Evolutionary conservation across 2,797 vertebrate genomes (phyloP).

Genomic region (Tiaroga cobitis): DNA sequence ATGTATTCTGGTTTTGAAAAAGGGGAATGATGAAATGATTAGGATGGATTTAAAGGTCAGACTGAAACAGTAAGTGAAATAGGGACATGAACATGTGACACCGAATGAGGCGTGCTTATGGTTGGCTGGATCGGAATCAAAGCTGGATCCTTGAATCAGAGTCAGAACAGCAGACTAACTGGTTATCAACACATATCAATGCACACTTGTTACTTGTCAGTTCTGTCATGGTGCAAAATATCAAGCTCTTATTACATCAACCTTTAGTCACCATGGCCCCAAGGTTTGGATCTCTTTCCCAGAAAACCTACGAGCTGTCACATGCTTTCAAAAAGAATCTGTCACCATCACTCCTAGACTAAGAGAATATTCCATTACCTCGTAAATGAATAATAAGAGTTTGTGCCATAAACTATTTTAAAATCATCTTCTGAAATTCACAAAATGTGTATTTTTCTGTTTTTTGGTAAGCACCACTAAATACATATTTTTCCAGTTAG

Average conservation of each 20-base stretch:
- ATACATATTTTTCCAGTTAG: neutral
- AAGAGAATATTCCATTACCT: conserved; percentile 7
- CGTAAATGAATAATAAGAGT: neutral
- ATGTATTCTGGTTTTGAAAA: no score
- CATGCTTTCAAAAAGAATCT: conserved; percentile 8
- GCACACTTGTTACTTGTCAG: conserved; percentile 16
- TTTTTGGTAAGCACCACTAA: neutral
- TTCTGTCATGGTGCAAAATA: conserved; percentile 17
- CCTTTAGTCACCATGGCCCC: conserved; percentile 33
- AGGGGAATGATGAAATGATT: no score
- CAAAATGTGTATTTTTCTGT: neutral
- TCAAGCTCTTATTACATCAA: conserved; percentile 14
- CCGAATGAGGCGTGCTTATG: neutral
- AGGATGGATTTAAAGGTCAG: no score
- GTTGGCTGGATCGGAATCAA: neutral
- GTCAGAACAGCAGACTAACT: neutral
- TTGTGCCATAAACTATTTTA: neutral
- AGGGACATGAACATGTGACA: neutral
- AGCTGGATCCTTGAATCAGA: conserved; percentile 2
- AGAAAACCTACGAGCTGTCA: conserved; percentile 8
- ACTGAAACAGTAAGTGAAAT: no score
- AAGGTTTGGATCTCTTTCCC: conserved; percentile 14
- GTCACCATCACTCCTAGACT: neutral
- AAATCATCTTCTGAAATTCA: conserved; percentile 6
- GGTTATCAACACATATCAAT: neutral